Base-by-base conservation (phyloP, 2,113 vertebrate species). In the Alethe castanea region DNA sequence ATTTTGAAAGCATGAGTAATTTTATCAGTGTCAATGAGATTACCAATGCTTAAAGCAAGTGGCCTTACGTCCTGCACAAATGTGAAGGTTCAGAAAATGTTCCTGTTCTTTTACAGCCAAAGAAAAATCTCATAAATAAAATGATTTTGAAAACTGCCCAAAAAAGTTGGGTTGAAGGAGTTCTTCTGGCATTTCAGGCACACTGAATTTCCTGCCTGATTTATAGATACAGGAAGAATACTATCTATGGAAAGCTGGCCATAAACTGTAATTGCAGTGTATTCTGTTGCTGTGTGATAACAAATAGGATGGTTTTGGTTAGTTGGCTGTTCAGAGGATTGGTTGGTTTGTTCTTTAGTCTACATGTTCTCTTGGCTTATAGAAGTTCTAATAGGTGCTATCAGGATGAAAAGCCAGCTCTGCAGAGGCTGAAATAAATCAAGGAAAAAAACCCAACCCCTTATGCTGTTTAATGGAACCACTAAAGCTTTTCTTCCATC, bases 381-480 rank as follows among this genome's bases (percentile, higher is more conserved):
- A 22, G 17, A 73, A 64, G 12, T 45, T 19, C 38, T 73, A 47
- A 44, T 35, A 73, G 33, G 6, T 26, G 16, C 12, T 28, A 14
- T 80, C 8, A 35, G 44, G 11, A 66, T 47, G 20, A 73, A 87
- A 81, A 67, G 8, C 8, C 17, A n/a, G 19, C n/a, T 90, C 25
- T 76, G 14, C 60, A 66, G 48, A 60, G n/a, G 14, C 14, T 85
- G 36, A 85, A 89, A 76, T 79, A 85, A 81, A 70, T 52, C 3
- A 69, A 61, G 17, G 9, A 0, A 20, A 19, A 38, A 52, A 47
- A 24, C 0, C 0, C 9, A 69, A 33, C 5, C 19, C 33, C 9
- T 54, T 22, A 10, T 35, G 15, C 15, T 61, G 8, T 76, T 64
- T 56, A 60, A 12, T 59, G 24, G 20, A 82, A 45, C 15, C 0